phyloP scores from a whole-genome alignment of 2,888 invertebrate species.

The Drosophila macrospina region DNA sequence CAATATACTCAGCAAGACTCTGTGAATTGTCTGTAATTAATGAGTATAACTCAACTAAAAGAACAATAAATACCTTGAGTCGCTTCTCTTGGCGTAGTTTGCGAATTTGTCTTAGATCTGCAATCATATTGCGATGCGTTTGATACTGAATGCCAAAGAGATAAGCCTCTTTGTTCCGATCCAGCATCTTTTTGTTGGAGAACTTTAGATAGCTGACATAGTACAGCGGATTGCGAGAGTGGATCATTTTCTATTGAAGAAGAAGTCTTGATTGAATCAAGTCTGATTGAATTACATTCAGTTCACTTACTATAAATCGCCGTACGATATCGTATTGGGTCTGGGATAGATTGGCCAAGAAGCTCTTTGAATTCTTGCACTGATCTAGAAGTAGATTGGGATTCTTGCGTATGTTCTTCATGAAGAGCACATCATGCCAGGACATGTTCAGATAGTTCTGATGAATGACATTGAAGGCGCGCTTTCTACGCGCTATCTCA shows the following conservation, averaged over 20 bases:
- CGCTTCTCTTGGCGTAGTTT: conserved; percentile 59
- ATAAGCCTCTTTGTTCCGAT: conserved; percentile 64
- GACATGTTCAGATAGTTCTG: conserved; percentile 80
- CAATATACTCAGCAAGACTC: conserved; percentile 64
- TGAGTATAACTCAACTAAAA: background rate
- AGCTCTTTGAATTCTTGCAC: conserved; percentile 65
- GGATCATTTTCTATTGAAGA: conserved; percentile 80
- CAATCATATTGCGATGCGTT: conserved; percentile 80
- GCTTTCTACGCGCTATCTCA: conserved; percentile 75
- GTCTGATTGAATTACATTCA: rapidly evolving
- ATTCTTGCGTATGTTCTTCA: conserved; percentile 73
- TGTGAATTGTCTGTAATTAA: background rate
- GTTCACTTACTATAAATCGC: conserved; percentile 72
- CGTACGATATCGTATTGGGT: conserved; percentile 73
- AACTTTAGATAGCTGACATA: conserved; percentile 70
- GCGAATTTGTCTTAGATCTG: conserved; percentile 70
- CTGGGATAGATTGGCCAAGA: conserved; percentile 56
- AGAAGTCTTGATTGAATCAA: background rate
- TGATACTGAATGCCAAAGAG: conserved; percentile 81
- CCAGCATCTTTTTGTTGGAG: conserved; percentile 64
- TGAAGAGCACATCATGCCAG: conserved; percentile 80
- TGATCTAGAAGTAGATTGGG: conserved; percentile 68
- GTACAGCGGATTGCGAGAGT: conserved; percentile 81
- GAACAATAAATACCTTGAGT: conserved; percentile 55
- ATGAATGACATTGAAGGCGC: conserved; percentile 75